These are phyloP conservation scores for Piaya cayana DNA, from an alignment of 2,113 vertebrate species.

Conservation along the genomic window DNA sequence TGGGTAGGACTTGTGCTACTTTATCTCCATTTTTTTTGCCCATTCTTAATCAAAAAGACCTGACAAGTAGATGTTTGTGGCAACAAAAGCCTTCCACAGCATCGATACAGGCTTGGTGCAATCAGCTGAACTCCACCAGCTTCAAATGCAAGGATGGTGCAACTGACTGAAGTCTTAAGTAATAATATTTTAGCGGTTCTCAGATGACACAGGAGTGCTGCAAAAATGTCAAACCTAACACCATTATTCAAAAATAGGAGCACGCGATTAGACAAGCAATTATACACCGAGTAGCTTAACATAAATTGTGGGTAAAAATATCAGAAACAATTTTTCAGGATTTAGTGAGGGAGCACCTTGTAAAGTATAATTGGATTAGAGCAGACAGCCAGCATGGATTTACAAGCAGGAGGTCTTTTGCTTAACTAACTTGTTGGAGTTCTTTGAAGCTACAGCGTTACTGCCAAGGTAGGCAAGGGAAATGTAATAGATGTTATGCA, in stretches of 20 bases:
- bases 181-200: conserved; percentile 32
- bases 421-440: conserved; percentile 68
- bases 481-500: conserved; percentile 35
- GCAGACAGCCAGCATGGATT: conserved; percentile 66
- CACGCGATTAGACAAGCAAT: conserved; percentile 67
- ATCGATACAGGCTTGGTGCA: background rate
- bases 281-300: conserved; percentile 69
- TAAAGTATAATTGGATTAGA: conserved; percentile 76
- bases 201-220: conserved; percentile 42
- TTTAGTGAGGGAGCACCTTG: conserved; percentile 71
- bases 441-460: conserved; percentile 65
- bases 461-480: conserved; percentile 46
- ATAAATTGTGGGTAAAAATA: conserved; percentile 71
- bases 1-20: background rate
- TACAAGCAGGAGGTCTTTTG: conserved; percentile 63
- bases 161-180: background rate
- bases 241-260: conserved; percentile 57
- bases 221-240: conserved; percentile 44
- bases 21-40: background rate
- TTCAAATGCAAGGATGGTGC: background rate
- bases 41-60: background rate
- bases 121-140: background rate
- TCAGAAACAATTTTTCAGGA: conserved; percentile 71
- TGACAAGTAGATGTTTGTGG: background rate
- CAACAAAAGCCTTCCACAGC: background rate